Evolutionary conservation across 1,140 invertebrate species (phyloP), one percentile per base, ranked within the genome.

Genomic region (Microplitis mediator): DNA sequence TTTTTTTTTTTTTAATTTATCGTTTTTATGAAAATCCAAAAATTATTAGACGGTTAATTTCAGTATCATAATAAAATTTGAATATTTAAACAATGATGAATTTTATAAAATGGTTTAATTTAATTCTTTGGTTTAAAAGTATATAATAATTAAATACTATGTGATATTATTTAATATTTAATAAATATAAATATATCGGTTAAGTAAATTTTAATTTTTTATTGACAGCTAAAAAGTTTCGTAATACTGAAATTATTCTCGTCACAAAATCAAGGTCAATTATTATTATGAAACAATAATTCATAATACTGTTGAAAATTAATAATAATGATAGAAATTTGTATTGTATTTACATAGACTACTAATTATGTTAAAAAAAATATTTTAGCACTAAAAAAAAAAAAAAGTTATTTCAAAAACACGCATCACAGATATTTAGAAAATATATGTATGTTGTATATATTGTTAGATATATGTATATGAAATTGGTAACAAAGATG

Each of bases 401-500:
- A 50, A 6, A 16, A 9, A 64, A 50, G 13, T 64, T 16, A 9
- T 50, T 64, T 64, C 9, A 14, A 64, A 50, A n/a, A 8, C 14
- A 64, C 14, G 8, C 16, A 50, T 36, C 45, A 14, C 11, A 13
- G 3, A 32, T 32, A 32, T 50, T 1, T 5, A 62, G 13, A 9
- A 16, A 6, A 16, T 35, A 4, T 62, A 31, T 50, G 45, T 39
- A n/a, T 35, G 36, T 16, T 14, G 62, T 34, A 64, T 39, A 32
- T 14, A 45, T 58, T 31, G 14, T 4, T 23, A 64, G 31, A 67
- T 54, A 64, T 69, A 14, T 73, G 69, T 51, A 73, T 61, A 73
- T 3, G 39, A 69, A 73, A 72, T 71, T 68, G 62, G 72, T 73
- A 81, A 82, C 79, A 82, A 85, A 85, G 79, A 85, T 85, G 83